Evolutionary conservation across 2,797 vertebrate genomes (phyloP), one percentile per base, ranked within the genome.

Genomic region (Channallabes apus): DNA sequence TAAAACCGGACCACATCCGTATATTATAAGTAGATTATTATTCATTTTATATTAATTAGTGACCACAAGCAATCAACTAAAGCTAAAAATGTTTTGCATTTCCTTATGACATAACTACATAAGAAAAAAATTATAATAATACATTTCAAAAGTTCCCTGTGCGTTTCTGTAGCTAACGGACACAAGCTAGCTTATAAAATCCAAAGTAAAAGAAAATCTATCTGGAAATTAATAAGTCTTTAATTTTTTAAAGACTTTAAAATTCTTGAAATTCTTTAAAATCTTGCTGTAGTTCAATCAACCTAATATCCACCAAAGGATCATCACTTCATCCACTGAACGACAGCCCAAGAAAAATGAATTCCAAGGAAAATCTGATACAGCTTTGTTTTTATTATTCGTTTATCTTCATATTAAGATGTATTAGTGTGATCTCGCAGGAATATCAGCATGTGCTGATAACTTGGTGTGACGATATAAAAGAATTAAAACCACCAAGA

Each of bases 331-430:
- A 41, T 41, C 38, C 20, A 65, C 38, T 51, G 8, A 29, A 96
- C 94, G 95, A 95, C 94, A 95, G 90, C 88, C 93, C 89, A 95
- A 94, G 88, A 91, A 93, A 59, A 95, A 83, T 95, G 92, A 68
- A 96, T 95, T 95, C 94, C 95, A 5, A 92, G 93, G 89, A 93
- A 92, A 95, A 95, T 91, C 92, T 92, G 94, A 94, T 94, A 93
- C 92, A 94, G 92, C 84, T 93, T 94, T 94, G 92, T 92, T 95
- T 64, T 79, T 8, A 8, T 62, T 79, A 41, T 20, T 61, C 32
- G 11, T 58, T 35, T 38, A 20, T 32, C 6, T 35, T 14, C 51
- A 51, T 65, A 72, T 72, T n/a, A 18, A 80, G 78, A 35, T 24
- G 20, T 32, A 54, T 64, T 56, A 17, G 7, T n/a, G 76, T 15